phyloP scores from a whole-genome alignment of 2,888 invertebrate species.

The Oscheius sp. region DNA sequence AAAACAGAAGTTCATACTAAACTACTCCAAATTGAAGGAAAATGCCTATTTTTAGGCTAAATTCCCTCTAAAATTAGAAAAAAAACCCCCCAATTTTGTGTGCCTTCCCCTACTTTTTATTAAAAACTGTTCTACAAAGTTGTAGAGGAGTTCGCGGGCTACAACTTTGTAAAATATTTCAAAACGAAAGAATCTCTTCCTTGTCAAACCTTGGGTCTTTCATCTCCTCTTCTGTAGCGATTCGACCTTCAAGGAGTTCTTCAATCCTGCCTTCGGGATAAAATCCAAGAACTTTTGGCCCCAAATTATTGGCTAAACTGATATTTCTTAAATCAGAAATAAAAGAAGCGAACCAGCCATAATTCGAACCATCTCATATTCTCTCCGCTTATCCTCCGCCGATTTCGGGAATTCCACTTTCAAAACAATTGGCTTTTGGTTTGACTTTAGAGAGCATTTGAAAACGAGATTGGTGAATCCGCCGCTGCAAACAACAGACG shows the following conservation, averaged over 20 bases:
- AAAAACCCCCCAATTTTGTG: too few relatives aligned
- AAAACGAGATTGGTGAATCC: constrained; percentile 14
- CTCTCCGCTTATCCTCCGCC: neutral
- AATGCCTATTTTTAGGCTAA: too few relatives aligned
- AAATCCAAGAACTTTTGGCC: neutral
- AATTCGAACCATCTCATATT: neutral
- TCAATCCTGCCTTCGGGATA: constrained; percentile 11
- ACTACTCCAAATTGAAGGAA: too few relatives aligned
- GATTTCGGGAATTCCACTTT: constrained; percentile 19
- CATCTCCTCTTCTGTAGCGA: neutral
- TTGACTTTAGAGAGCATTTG: neutral
- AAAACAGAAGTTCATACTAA: too few relatives aligned
- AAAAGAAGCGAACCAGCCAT: neutral
- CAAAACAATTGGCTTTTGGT: neutral
- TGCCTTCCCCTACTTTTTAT: too few relatives aligned
- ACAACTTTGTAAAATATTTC: too few relatives aligned
- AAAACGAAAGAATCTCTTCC: too few relatives aligned
- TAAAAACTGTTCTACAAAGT: too few relatives aligned
- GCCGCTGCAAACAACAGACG: constrained; percentile 4
- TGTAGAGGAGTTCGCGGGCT: too few relatives aligned
- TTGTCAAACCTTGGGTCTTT: neutral
- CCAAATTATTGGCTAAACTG: neutral
- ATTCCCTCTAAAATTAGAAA: too few relatives aligned
- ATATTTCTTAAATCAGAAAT: neutral
- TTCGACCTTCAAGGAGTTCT: neutral